Conservation (phyloP, 2,113 vertebrate genomes). For the Austrofundulus limnaeus region DNA sequence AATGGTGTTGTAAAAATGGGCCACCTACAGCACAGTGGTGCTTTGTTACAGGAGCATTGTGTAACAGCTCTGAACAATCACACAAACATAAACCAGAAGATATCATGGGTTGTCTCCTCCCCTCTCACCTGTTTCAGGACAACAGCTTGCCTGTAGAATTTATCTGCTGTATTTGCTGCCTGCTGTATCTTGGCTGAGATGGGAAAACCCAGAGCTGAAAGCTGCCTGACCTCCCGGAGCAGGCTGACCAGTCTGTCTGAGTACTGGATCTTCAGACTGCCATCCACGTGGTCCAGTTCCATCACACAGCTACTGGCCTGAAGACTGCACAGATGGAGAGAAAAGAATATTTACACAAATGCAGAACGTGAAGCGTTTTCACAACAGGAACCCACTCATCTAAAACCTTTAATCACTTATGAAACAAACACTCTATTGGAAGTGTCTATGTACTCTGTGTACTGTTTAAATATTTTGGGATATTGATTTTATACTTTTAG, state of each 20-base stretch:
- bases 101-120: neutral
- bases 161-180: constrained; percentile 86
- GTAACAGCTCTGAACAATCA: no score
- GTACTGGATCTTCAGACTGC: constrained; percentile 91
- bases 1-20: constrained; percentile 98
- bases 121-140: constrained; percentile 91
- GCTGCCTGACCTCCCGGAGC: constrained; percentile 91
- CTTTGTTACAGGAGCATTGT: neutral
- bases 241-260: constrained; percentile 91
- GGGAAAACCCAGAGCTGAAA: constrained; percentile 89
- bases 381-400: neutral
- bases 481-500: no score
- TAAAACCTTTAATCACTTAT: no score
- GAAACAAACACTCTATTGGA: no score
- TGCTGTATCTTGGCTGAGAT: constrained; percentile 92
- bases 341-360: neutral
- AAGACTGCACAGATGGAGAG: constrained; percentile 76
- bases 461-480: no score
- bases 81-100: neutral
- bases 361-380: neutral
- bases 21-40: constrained; percentile 80
- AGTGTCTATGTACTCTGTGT: no score
- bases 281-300: constrained; percentile 90
- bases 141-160: constrained; percentile 93
- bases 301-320: constrained; percentile 90